Percentiles rank a stretch among this genome's conserved stretches.
Conservation (phyloP, 1,140 invertebrate genomes). For the Acromyrmex heyeri region DNA sequence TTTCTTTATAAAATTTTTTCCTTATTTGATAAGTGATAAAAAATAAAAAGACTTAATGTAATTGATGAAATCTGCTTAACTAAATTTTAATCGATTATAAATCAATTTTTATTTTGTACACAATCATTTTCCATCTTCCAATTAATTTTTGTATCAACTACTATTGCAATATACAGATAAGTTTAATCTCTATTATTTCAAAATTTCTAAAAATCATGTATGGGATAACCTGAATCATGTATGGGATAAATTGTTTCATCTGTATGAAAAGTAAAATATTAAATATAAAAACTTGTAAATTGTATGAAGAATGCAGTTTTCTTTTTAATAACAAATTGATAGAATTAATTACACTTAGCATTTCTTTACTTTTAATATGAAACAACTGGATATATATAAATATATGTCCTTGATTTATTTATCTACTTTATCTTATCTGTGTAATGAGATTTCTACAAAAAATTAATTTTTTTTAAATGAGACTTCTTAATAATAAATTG, state of each 20-base stretch:
- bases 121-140: neutral
- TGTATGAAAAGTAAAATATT: neutral
- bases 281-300: neutral
- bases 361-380: neutral
- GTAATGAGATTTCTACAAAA: conserved; percentile 5
- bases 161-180: neutral
- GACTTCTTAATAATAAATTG: neutral
- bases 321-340: conserved; percentile 13
- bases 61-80: too few relatives aligned
- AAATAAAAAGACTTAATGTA: neutral
- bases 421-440: conserved; percentile 8
- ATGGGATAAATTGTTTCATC: conserved; percentile 9
- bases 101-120: neutral
- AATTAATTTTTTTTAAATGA: neutral
- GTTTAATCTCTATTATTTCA: neutral
- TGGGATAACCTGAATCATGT: neutral
- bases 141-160: neutral
- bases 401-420: neutral
- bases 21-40: neutral
- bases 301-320: neutral
- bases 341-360: neutral
- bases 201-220: neutral
- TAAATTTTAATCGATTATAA: neutral
- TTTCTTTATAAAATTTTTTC: neutral
- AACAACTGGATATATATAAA: neutral